A percentile compares a stretch with the other conserved stretches of the same genome.
Conservation (phyloP, 2,113 vertebrate genomes). For the Eubucco bourcierii region DNA sequence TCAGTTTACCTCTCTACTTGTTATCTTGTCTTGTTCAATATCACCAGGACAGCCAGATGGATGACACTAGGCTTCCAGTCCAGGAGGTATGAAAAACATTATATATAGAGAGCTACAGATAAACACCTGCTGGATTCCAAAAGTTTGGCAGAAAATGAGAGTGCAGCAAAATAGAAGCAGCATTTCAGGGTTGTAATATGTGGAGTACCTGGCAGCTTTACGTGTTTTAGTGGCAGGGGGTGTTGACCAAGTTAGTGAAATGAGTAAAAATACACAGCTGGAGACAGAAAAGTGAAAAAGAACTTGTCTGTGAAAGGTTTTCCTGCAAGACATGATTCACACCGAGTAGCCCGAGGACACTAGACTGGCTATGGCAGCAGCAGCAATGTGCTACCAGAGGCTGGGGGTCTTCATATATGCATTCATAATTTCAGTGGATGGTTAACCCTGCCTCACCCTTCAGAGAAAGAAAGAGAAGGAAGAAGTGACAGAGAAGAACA, state of each 20-base stretch:
- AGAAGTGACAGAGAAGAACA: not conserved
- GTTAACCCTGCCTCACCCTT: not conserved
- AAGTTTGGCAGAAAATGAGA: not conserved
- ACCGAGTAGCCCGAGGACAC: not conserved
- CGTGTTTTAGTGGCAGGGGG: not conserved
- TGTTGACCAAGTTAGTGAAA: not conserved
- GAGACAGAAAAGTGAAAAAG: not conserved
- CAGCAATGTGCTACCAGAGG: not conserved
- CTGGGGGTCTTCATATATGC: not conserved
- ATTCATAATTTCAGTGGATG: not conserved
- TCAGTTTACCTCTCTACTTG: not conserved
- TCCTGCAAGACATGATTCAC: not conserved
- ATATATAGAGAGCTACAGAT: not conserved
- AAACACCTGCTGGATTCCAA: not conserved
- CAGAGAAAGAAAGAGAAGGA: not conserved
- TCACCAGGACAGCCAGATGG: not conserved
- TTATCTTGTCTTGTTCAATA: not conserved
- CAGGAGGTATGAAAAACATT: not conserved
- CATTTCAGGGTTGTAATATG: not conserved
- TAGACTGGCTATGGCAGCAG: not conserved
- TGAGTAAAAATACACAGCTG: not conserved
- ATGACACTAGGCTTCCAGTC: not conserved
- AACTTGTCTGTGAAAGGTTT: not conserved
- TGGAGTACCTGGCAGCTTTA: not conserved
- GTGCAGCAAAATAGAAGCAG: not conserved